Evolutionary conservation across 2,888 invertebrate genomes (phyloP).

Genomic region (Sericinus montela): DNA sequence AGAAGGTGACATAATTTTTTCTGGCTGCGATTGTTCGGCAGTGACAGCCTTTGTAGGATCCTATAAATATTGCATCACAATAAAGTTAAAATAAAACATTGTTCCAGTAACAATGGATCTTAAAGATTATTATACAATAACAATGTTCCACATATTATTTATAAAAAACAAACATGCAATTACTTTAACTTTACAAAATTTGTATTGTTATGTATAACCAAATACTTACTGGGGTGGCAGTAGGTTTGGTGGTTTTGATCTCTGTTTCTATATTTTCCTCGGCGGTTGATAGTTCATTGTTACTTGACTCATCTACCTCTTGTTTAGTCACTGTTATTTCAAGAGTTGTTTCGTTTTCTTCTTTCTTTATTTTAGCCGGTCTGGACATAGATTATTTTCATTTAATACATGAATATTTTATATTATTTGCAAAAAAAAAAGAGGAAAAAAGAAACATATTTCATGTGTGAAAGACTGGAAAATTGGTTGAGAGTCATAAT

Average conservation of each 20-base stretch:
- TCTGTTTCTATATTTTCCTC: slow-evolving; percentile 2
- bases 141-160: no score
- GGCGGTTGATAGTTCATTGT: background rate
- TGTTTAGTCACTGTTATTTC: slow-evolving; percentile 24
- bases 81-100: background rate
- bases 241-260: slow-evolving; percentile 10
- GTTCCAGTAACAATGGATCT: no score
- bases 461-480: no score
- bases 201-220: no score
- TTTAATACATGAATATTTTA: no score
- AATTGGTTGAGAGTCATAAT: no score
- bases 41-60: slow-evolving; percentile 17
- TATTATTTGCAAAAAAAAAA: no score
- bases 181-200: no score
- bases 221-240: slow-evolving; percentile 20
- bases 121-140: no score
- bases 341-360: slow-evolving; percentile 32
- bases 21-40: slow-evolving; percentile 12
- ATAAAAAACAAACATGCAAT: no score
- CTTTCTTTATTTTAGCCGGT: slow-evolving; percentile 47
- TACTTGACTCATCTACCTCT: slow-evolving; percentile 6
- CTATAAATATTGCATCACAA: slow-evolving; percentile 9
- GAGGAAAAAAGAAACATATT: no score
- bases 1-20: slow-evolving; percentile 51
- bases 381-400: slow-evolving; percentile 26